Base-by-base conservation (phyloP, 1,140 invertebrate species). In the Acyrthosiphon pisum region DNA sequence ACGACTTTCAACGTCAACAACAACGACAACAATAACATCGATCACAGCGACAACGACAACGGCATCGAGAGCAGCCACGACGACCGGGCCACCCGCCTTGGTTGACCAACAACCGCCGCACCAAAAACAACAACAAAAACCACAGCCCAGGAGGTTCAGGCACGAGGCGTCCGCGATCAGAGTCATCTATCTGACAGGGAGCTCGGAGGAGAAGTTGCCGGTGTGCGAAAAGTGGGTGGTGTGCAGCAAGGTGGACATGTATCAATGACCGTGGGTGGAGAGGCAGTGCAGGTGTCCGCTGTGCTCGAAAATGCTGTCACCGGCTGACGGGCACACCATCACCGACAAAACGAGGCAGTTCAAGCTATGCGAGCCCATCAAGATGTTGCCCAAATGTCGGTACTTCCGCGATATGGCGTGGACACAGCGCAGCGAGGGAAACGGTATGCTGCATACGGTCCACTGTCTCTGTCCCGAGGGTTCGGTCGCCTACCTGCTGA, bases 181-280 rank as follows among this genome's bases (percentile, higher is more conserved):
- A 44, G 37, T 93, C 35, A 48, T 93, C 2, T 93, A 93, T 3
- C 91, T 86, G 50, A 93, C 14, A 35, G 91, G 91, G 98, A 96
- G 96, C 86, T 97, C 97, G 1, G 98, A 99, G 94, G 96, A 97
- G n/a, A 97, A 98, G 94, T 95, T 98, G 68, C 98, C 98, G 8
- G 96, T 97, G 94, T 99, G 98, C 95, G 96, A 96, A 83, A 96
- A 97, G 44, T 96, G 96, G 94, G 96, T 97, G 84, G 98, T 99
- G 26, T 99, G 98, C 96, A 98, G 97, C 94, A 98, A 98, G 95
- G 97, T 98, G 81, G 98, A 98, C 95, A 96, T 98, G 46, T 98
- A 98, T 95, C 97, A 97, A 93, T 96, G 96, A 60, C 98, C 98
- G 1, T 98, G 98, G 98, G 96, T 98, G 30, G 98, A 98, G 95